Conservation (phyloP, 2,797 vertebrate species). For the Malacoraja senta region DNA sequence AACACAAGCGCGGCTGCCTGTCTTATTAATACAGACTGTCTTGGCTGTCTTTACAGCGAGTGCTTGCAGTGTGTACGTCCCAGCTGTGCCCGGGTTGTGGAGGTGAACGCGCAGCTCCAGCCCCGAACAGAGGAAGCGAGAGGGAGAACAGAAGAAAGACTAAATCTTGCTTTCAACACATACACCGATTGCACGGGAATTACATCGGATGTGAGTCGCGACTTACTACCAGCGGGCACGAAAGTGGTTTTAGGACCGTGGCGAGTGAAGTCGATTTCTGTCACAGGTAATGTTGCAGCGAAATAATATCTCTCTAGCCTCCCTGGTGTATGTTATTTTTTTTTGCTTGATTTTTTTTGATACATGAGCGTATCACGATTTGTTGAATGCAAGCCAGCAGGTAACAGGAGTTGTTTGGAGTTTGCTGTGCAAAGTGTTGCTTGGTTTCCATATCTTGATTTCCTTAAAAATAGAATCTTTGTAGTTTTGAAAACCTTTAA, state of each 20-base stretch:
- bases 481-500: neutral
- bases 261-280: constrained; percentile 21
- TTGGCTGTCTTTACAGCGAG: neutral
- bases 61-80: neutral
- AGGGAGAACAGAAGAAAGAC: too few relatives aligned
- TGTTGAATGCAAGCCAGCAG: neutral
- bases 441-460: neutral
- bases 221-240: neutral
- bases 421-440: neutral
- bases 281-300: constrained; percentile 6
- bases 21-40: neutral
- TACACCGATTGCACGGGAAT: too few relatives aligned
- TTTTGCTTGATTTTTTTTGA: neutral
- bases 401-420: neutral
- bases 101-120: neutral
- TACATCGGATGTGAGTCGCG: too few relatives aligned
- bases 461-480: neutral
- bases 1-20: neutral
- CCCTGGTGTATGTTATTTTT: neutral
- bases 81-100: neutral
- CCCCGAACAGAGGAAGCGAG: neutral
- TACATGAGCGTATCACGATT: neutral
- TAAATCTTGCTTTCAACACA: neutral
- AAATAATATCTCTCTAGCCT: neutral
- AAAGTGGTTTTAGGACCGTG: neutral